Conservation (phyloP, 2,113 vertebrate genomes). For the Nicator chloris region DNA sequence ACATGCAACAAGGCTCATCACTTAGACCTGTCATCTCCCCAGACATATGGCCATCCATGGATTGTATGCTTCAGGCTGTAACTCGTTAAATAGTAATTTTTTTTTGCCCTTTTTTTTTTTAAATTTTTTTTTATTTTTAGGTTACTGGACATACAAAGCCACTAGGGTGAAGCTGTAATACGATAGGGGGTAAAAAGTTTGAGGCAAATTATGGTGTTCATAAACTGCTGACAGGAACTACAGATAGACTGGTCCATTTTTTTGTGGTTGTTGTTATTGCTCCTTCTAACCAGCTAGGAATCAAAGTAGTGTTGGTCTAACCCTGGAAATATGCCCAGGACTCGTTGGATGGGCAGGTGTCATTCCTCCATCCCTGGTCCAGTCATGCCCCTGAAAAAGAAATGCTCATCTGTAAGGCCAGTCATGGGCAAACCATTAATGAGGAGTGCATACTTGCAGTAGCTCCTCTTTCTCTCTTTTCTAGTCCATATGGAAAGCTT, state of each 20-base stretch:
- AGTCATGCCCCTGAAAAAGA: background rate
- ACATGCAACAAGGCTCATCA: background rate
- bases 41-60: background rate
- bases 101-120: background rate
- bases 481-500: background rate
- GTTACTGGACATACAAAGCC: slow-evolving; percentile 24
- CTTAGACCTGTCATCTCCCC: slow-evolving; percentile 33
- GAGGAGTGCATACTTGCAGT: background rate
- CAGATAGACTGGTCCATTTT: background rate
- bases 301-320: background rate
- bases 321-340: background rate
- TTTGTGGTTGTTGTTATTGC: background rate
- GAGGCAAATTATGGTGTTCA: background rate
- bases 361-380: background rate
- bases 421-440: background rate
- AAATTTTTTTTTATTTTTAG: background rate
- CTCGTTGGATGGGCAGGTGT: background rate
- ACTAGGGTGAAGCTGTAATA: background rate
- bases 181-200: slow-evolving; percentile 14
- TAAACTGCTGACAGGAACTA: slow-evolving; percentile 42
- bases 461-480: background rate
- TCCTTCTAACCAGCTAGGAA: background rate
- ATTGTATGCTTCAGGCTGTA: background rate
- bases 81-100: slow-evolving; percentile 4
- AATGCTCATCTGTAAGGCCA: background rate